Evolutionary conservation across 2,888 invertebrate species (phyloP).

Genomic region (Mechanitis mazaeus): DNA sequence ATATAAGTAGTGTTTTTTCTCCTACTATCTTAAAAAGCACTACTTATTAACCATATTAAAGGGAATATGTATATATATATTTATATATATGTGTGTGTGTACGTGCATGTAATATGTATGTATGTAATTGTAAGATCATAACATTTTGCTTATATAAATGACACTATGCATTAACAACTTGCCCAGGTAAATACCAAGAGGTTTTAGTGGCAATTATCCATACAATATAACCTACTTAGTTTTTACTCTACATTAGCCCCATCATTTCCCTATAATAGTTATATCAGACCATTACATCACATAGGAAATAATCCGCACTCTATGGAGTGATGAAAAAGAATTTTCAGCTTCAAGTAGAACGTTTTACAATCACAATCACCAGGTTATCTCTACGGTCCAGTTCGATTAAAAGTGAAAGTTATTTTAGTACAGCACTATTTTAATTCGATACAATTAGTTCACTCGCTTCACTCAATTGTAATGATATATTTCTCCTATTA

Average conservation of each 20-base stretch:
- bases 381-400: constrained; percentile 17
- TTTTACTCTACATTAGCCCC: constrained; percentile 31
- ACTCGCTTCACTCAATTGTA: neutral
- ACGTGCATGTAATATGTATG: too few species aligned
- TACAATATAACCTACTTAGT: neutral
- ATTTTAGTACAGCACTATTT: constrained; percentile 6
- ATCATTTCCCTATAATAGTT: constrained; percentile 34
- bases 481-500: neutral
- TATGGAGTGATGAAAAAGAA: constrained; percentile 31
- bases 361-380: constrained; percentile 18
- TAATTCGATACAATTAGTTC: constrained; percentile 17
- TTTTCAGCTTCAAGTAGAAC: constrained; percentile 11
- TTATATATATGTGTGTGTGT: too few species aligned
- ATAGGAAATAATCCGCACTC: constrained; percentile 31
- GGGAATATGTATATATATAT: too few species aligned
- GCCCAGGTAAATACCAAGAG: too few species aligned
- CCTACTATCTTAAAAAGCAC: too few species aligned
- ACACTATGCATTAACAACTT: too few species aligned
- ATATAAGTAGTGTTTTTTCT: too few species aligned
- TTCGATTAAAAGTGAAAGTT: constrained; percentile 27
- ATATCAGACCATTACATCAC: constrained; percentile 34
- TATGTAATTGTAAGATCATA: too few species aligned
- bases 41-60: too few species aligned
- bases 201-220: neutral
- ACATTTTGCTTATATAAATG: too few species aligned